phyloP scores from a whole-genome alignment of 2,888 invertebrate genomes.

The Camptogramma bilineatum region DNA sequence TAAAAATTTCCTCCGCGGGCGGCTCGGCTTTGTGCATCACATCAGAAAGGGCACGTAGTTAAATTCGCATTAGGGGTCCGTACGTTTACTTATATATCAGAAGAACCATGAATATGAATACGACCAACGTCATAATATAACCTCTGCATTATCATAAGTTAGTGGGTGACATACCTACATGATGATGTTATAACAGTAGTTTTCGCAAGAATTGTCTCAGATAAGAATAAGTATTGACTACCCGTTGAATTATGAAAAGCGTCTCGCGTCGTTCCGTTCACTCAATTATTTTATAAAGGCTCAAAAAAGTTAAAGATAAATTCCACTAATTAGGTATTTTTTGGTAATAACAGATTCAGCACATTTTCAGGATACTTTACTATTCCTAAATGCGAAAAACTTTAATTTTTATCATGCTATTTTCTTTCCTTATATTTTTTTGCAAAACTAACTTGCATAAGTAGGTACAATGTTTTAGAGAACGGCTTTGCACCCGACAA shows the following conservation, averaged over 20 bases:
- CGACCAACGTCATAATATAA: constrained; percentile 4
- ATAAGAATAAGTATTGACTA: too few relatives aligned
- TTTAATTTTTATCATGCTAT: neutral
- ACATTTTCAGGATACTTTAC: too few relatives aligned
- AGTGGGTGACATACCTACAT: neutral
- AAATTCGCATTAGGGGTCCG: constrained; percentile 40
- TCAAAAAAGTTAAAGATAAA: too few relatives aligned
- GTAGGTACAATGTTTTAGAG: neutral
- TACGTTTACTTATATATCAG: constrained; percentile 21
- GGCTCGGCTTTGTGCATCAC: constrained; percentile 28
- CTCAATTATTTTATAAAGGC: too few relatives aligned
- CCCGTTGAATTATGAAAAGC: too few relatives aligned
- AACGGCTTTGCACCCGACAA: neutral
- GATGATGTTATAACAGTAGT: neutral
- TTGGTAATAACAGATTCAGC: too few relatives aligned
- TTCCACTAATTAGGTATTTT: too few relatives aligned
- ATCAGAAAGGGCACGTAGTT: constrained; percentile 37
- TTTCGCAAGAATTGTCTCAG: neutral
- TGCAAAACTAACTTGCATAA: neutral
- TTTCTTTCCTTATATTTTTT: neutral
- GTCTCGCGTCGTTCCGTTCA: too few relatives aligned
- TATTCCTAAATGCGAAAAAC: too few relatives aligned
- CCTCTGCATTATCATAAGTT: neutral
- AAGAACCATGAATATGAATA: constrained; percentile 34
- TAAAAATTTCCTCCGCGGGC: constrained; percentile 9